Conservation (phyloP, 2,888 invertebrate genomes). For the Amphiduros pacificus region DNA sequence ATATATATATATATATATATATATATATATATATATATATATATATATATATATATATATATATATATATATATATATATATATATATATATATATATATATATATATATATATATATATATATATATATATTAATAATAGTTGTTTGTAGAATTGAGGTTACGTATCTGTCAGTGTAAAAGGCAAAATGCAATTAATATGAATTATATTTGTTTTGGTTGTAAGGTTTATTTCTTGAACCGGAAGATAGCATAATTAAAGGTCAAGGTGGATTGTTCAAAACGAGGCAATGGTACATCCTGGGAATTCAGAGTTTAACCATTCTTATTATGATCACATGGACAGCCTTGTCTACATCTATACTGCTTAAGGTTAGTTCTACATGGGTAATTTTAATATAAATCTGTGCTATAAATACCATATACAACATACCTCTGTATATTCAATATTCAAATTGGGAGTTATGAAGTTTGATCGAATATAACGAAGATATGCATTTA, state of each 20-base stretch:
- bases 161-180: no score
- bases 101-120: no score
- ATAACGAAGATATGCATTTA: no score
- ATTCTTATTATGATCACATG: constrained; percentile 74
- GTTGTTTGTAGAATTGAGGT: no score
- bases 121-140: no score
- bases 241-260: background rate
- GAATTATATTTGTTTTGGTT: background rate
- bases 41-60: no score
- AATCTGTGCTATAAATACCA: background rate
- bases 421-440: background rate
- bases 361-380: constrained; percentile 70
- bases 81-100: no score
- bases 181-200: no score
- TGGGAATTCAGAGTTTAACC: constrained; percentile 79
- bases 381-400: background rate
- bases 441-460: background rate
- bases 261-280: constrained; percentile 54
- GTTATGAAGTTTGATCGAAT: no score
- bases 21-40: no score
- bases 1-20: no score
- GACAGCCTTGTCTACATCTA: constrained; percentile 74
- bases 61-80: no score
- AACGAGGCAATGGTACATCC: constrained; percentile 82
- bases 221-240: constrained; percentile 6